Evolutionary conservation across 2,797 vertebrate species (phyloP).

Genomic region (Halcyon leucocephala): DNA sequence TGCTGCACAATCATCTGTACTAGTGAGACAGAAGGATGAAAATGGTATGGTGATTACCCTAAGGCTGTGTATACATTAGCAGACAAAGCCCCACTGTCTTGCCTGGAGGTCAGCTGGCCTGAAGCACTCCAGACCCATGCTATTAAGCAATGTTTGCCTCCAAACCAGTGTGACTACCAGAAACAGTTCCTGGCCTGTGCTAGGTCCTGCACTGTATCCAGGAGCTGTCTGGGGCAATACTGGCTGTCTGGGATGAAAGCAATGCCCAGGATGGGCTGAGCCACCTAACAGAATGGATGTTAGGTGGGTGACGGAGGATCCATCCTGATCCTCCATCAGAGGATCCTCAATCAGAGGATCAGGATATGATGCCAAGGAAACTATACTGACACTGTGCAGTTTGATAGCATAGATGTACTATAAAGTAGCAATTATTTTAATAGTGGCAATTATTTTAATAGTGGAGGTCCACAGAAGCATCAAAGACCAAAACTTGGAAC

Average conservation of each 20-base stretch:
- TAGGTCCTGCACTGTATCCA: not conserved
- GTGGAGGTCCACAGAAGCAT: not conserved
- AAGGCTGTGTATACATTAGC: not conserved
- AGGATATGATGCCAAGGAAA: not conserved
- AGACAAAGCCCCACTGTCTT: not conserved
- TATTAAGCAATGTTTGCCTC: not conserved
- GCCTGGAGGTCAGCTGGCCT: not conserved
- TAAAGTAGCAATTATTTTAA: not conserved
- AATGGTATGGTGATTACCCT: not conserved
- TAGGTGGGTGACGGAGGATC: no score
- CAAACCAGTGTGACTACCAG: not conserved
- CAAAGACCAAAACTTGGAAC: not conserved
- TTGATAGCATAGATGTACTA: not conserved
- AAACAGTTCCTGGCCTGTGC: not conserved
- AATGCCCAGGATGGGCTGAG: not conserved
- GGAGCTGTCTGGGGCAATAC: not conserved
- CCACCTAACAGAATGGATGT: not conserved
- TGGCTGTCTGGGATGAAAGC: not conserved
- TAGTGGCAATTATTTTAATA: not conserved
- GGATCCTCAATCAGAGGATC: not conserved
- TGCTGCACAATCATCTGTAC: not conserved
- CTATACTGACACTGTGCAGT: not conserved
- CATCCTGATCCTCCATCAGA: not conserved
- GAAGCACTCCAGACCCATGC: not conserved
- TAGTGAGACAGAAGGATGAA: not conserved